Percentiles rank a stretch among this genome's conserved stretches.
These are phyloP conservation scores for Chrysomela aeneicollis DNA, from an alignment of 2,888 invertebrate species.

Conservation along the genomic window DNA sequence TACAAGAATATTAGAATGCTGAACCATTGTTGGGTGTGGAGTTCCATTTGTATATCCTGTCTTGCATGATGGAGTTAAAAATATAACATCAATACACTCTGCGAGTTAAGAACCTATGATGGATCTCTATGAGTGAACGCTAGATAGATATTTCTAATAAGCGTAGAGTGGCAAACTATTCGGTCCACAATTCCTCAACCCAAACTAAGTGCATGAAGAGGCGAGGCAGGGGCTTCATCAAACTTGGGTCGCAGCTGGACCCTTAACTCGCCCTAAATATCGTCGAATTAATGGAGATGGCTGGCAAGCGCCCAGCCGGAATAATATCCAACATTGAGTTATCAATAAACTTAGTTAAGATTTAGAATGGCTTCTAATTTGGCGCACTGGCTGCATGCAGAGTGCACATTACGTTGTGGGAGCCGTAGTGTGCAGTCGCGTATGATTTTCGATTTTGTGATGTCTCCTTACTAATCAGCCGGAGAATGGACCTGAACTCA, in stretches of 20 bases:
- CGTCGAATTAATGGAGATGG: slow-evolving; percentile 47
- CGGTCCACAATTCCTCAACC: background rate
- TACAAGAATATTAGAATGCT: too few species aligned
- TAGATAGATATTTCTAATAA: too few species aligned
- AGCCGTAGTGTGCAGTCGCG: background rate
- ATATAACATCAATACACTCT: too few species aligned
- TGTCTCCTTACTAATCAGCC: background rate
- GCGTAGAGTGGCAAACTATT: background rate
- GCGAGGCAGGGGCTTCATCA: slow-evolving; percentile 39
- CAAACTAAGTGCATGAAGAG: slow-evolving; percentile 8
- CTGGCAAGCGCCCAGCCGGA: slow-evolving; percentile 31
- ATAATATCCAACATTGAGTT: slow-evolving; percentile 31
- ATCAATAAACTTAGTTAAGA: slow-evolving; percentile 36
- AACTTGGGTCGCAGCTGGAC: slow-evolving; percentile 38
- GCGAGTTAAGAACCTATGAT: too few species aligned
- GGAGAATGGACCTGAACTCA: too few species aligned
- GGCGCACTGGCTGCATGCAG: slow-evolving; percentile 1
- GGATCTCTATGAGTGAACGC: too few species aligned
- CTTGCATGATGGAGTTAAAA: too few species aligned
- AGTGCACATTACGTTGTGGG: background rate
- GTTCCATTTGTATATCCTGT: too few species aligned
- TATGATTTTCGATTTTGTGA: background rate
- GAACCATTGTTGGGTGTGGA: too few species aligned
- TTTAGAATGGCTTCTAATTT: slow-evolving; percentile 29
- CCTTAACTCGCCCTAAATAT: slow-evolving; percentile 44